These are phyloP conservation scores for Phylloscopus collybita DNA, from an alignment of 2,797 vertebrate genomes.

Conservation along the genomic window DNA sequence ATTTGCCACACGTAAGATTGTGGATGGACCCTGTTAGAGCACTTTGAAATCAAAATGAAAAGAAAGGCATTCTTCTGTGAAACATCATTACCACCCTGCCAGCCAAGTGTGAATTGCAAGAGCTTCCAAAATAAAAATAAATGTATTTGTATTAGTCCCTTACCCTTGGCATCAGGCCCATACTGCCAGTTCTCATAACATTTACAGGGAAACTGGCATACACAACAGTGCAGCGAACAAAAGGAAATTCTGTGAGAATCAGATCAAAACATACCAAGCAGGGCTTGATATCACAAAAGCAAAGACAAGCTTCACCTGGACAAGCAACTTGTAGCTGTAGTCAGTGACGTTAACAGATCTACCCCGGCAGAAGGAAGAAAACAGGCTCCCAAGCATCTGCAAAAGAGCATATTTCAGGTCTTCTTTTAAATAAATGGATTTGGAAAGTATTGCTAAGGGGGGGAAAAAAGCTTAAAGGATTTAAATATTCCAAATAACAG, in stretches of 20 bases:
- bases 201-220: not conserved
- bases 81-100: not conserved
- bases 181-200: not conserved
- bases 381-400: not conserved
- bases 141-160: not conserved
- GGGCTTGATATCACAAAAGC: not conserved
- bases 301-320: not conserved
- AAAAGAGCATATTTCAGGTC: not conserved
- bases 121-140: not conserved
- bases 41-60: not conserved
- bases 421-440: not conserved
- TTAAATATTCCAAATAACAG: not conserved
- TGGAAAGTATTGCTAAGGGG: not conserved
- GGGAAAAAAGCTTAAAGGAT: not conserved
- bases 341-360: not conserved
- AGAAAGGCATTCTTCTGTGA: not conserved
- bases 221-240: not conserved
- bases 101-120: not conserved
- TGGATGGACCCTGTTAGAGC: not conserved
- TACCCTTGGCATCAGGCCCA: not conserved
- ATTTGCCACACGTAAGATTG: not conserved
- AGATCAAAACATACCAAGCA: not conserved
- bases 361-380: not conserved
- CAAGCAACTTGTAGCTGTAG: not conserved
- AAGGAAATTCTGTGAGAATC: not conserved